Base-by-base conservation (phyloP, 2,888 invertebrate species). In the Leptinotarsa tumamoca region DNA sequence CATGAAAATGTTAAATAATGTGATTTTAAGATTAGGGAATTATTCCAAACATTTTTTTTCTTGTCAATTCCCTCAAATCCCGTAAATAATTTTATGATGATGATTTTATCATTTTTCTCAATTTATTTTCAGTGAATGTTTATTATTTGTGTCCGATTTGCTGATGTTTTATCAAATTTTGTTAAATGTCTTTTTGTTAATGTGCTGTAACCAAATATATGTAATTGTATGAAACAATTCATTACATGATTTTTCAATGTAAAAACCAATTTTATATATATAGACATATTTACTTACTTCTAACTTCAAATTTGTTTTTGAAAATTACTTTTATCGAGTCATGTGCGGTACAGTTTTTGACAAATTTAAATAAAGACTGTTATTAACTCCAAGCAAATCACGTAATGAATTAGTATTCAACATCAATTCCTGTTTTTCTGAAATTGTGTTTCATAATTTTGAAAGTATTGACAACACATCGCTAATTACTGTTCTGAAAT, bases 131-230 rank as follows among this genome's bases (percentile, higher is more conserved):
- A 4, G 58, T 58, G 15, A 23, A 23, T 18, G 56, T 56, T 56
- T 21, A 56, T 23, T 14, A 58, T 58, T 23, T 58, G 23, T 58
- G 58, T 23, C 18, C 4, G 18, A 23, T 23, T 58, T 58, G 23
- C 7, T 23, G 15, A 27, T 58, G 27, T 58, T 58, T 58, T 58
- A 58, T 14, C 13, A 21, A 18, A 10, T 14, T 14, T 15, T 58
- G 27, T 58, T 58, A 33, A 33, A 33, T 58, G 13, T 23, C 14
- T 15, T 3, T 13, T 17, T 58, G 58, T 21, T 58, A 58, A 21
- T 58, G 58, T 58, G 58, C 58, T 58, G 21, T 21, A 21, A 58
- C 58, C 58, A 58, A 58, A 58, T 58, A 14, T 18, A 23, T 58
- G 4, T 58, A 14, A 43, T 3, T 43, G 43, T 54, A 18, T n/a